Base-by-base conservation (phyloP, 2,888 invertebrate species). In the Saturnia japonica region DNA sequence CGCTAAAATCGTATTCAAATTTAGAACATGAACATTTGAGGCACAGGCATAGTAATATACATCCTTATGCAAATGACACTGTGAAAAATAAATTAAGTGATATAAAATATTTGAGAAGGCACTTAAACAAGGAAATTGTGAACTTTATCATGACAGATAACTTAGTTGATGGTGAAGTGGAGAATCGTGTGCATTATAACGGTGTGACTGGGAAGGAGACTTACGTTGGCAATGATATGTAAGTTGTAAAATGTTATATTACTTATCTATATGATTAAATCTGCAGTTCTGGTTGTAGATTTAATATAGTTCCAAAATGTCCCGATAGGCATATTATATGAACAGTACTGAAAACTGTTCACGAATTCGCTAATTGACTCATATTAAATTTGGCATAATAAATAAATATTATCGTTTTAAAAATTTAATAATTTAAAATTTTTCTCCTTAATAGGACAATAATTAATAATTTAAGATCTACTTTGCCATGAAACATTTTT, bases 171-270 rank as follows among this genome's bases (percentile, higher is more conserved):
- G 97, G 97, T 4, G 96, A 97, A 82, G 88, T 95, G 75, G 96
- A 97, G 84, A 95, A 95, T 19, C 88, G 96, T 70, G 92, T 96
- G 71, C 95, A 95, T 84, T 95, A 88, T 80, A 94, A 95, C 74
- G 96, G 96, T 11, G 88, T 96, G 57, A 95, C 95, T 19, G 96
- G 96, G 57, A 96, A 96, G 83, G 96, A 96, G 85, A 96, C 96
- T 0, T 95, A 94, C 67, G 95, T 95, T 64, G 94, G 92, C 8
- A 80, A 78, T 72, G 89, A 94, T 75, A 94, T 95, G 95, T 95
- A 82, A 94, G 95, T 88, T 67, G 9, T 11, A 16, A 25, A 47
- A 47, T n/a, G 69, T 19, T 67, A n/a, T 51, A n/a, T 51, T 0
- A 45, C n/a, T n/a, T n/a, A n/a, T n/a, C n/a, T n/a, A n/a, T n/a